Evolutionary conservation across 2,797 vertebrate genomes (phyloP).

Genomic region (Myotis pilosus): DNA sequence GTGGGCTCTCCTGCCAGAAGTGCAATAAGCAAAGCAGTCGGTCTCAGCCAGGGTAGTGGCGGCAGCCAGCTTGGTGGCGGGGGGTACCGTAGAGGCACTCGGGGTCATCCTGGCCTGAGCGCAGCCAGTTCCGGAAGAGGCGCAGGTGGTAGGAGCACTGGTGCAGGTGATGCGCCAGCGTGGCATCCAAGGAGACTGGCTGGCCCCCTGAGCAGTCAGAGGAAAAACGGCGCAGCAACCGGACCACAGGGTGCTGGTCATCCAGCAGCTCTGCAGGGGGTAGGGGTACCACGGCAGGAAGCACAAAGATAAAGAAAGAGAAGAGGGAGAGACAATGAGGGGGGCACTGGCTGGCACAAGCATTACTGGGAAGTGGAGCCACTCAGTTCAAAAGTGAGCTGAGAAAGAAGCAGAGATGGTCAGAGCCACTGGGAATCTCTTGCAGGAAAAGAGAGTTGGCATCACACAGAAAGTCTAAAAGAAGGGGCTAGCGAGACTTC

Average conservation of each 20-base stretch:
- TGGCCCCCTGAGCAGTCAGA: slow-evolving; percentile 90
- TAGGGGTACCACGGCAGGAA: slow-evolving; percentile 81
- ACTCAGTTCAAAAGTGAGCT: slow-evolving; percentile 62
- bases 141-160: slow-evolving; percentile 99
- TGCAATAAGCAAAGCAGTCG: slow-evolving; percentile 80
- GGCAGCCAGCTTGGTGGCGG: slow-evolving; percentile 74
- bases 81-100: slow-evolving; percentile 96
- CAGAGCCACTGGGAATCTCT: slow-evolving; percentile 50
- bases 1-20: slow-evolving; percentile 64
- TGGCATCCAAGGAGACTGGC: slow-evolving; percentile 92
- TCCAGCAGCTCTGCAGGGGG: slow-evolving; percentile 92
- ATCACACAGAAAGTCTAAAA: slow-evolving; percentile 16
- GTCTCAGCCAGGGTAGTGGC: slow-evolving; percentile 85
- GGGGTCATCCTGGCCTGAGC: slow-evolving; percentile 96
- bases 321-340: slow-evolving; percentile 81
- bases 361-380: slow-evolving; percentile 51
- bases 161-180: slow-evolving; percentile 97
- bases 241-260: slow-evolving; percentile 95
- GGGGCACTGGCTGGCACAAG: slow-evolving; percentile 59
- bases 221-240: slow-evolving; percentile 95
- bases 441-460: neutral
- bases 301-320: slow-evolving; percentile 83
- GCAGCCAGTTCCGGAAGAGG: slow-evolving; percentile 99
- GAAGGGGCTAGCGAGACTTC: slow-evolving; percentile 10
- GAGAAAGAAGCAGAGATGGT: slow-evolving; percentile 60